Conservation (phyloP, 2,113 vertebrate genomes). For the Halcyon senegalensis region DNA sequence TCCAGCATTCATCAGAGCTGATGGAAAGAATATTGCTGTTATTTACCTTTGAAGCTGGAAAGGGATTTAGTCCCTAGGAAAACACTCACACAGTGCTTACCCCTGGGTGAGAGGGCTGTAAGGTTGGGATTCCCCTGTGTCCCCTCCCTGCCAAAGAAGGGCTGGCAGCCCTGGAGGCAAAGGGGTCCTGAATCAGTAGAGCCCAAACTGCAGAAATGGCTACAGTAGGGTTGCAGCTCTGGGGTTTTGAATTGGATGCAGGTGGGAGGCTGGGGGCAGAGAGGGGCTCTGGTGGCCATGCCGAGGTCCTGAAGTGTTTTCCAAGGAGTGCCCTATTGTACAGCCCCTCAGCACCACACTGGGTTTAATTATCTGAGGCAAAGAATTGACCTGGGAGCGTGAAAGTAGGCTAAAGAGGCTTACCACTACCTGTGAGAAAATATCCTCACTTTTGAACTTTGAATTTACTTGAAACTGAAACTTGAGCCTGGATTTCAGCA, state of each 20-base stretch:
- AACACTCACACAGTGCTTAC: background rate
- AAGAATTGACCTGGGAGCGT: background rate
- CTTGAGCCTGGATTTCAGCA: slow-evolving; percentile 32
- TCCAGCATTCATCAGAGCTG: background rate
- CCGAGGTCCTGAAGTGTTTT: background rate
- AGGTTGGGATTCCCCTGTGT: rapidly evolving
- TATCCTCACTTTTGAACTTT: slow-evolving; percentile 14
- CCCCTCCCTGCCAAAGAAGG: background rate
- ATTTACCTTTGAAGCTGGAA: background rate
- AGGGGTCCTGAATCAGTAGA: background rate
- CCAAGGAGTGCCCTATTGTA: background rate
- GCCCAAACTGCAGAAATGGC: background rate
- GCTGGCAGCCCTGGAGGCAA: background rate
- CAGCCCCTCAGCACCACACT: background rate
- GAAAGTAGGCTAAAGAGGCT: slow-evolving; percentile 29
- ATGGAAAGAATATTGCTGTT: background rate
- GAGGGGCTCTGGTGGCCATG: background rate
- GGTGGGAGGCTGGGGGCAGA: background rate
- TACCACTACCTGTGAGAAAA: slow-evolving; percentile 55
- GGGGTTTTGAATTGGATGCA: background rate
- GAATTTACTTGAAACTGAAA: slow-evolving; percentile 55
- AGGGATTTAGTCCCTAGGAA: background rate
- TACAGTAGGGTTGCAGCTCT: background rate
- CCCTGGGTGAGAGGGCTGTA: background rate
- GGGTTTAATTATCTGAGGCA: background rate